A percentile compares a stretch with the other conserved stretches of the same genome.
These are phyloP conservation scores for Procambarus virginalis DNA, from an alignment of 1,140 invertebrate species.

Conservation along the genomic window DNA sequence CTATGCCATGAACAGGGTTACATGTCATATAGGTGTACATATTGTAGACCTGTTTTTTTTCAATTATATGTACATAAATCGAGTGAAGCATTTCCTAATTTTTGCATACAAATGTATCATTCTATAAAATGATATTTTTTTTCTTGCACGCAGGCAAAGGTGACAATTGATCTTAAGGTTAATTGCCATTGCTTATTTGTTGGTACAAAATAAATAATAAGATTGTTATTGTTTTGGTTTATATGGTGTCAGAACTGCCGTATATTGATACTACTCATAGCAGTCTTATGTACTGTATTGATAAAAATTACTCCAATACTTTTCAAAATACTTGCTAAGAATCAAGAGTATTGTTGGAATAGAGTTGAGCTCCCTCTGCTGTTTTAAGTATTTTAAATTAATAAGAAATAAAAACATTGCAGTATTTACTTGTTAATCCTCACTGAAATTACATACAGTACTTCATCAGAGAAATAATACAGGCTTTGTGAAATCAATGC, in stretches of 20 bases:
- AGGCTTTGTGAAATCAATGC: too few species aligned
- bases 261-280: slow-evolving; percentile 6
- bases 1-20: too few species aligned
- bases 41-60: too few species aligned
- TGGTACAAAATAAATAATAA: slow-evolving; percentile 47
- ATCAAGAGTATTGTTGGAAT: too few species aligned
- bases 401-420: not conserved
- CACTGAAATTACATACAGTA: not conserved
- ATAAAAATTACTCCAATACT: not conserved
- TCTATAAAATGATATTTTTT: too few species aligned
- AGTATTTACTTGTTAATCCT: not conserved
- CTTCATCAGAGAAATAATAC: too few species aligned
- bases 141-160: too few species aligned
- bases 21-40: too few species aligned
- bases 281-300: not conserved
- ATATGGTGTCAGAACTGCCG: not conserved
- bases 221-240: slow-evolving; percentile 32
- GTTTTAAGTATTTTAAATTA: not conserved
- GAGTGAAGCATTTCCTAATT: too few species aligned
- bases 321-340: not conserved
- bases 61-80: too few species aligned
- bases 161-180: too few species aligned
- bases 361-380: not conserved
- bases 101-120: too few species aligned
- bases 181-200: slow-evolving; percentile 31